Evolutionary conservation across 2,113 vertebrate genomes (phyloP).

Genomic region (Cyprinodon brontotheroides): DNA sequence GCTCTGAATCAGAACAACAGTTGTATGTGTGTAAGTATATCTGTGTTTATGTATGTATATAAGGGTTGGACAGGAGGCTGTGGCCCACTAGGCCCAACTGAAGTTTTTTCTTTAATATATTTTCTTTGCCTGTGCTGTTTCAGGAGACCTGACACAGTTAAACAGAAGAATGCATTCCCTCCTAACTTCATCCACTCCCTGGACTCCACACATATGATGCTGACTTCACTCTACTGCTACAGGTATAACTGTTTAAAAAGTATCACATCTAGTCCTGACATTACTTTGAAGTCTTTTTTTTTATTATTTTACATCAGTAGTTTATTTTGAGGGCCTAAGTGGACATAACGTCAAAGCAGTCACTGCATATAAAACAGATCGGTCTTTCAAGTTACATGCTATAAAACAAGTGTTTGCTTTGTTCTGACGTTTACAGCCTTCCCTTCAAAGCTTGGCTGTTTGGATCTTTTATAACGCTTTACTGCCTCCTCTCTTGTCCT

Average conservation of each 20-base stretch:
- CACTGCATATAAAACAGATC: not conserved
- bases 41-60: too few species aligned
- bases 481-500: not conserved
- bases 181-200: constrained; percentile 98
- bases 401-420: not conserved
- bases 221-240: constrained; percentile 91
- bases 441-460: not conserved
- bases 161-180: constrained; percentile 96
- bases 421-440: not conserved
- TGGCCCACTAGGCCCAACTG: too few species aligned
- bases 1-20: not conserved
- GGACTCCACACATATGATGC: constrained; percentile 99
- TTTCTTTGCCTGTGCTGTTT: constrained; percentile 13
- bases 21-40: too few species aligned
- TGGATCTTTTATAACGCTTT: not conserved
- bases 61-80: too few species aligned
- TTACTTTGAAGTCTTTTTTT: not conserved
- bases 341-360: not conserved
- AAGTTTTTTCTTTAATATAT: too few species aligned
- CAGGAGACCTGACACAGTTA: constrained; percentile 90
- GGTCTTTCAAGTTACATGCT: not conserved
- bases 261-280: not conserved
- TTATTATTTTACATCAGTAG: not conserved
- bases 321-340: not conserved
- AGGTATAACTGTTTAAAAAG: constrained; percentile 71